These are phyloP conservation scores for Coptodon bakossiorum DNA, from an alignment of 2,113 vertebrate genomes.

Conservation along the genomic window DNA sequence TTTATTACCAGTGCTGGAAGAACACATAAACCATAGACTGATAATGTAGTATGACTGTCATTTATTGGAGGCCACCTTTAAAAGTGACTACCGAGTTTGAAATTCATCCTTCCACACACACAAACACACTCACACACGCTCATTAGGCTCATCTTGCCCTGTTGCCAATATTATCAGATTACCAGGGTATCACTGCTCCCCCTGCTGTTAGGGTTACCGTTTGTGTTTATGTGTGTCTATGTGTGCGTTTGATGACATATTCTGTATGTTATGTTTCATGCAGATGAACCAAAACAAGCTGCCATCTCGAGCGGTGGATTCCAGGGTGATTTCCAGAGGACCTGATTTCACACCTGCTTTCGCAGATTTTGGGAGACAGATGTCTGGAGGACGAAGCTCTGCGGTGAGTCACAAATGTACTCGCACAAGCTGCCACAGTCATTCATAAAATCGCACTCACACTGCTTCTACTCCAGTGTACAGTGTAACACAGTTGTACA, in stretches of 20 bases:
- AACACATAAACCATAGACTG: neutral
- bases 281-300: slow-evolving; percentile 95
- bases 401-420: slow-evolving; percentile 74
- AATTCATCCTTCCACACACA: neutral
- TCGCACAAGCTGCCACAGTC: neutral
- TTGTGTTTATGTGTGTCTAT: neutral
- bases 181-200: slow-evolving; percentile 35
- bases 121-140: neutral
- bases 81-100: neutral
- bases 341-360: slow-evolving; percentile 97
- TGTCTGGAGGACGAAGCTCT: slow-evolving; percentile 80
- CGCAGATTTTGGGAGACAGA: slow-evolving; percentile 90
- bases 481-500: neutral
- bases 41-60: neutral
- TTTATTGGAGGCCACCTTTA: slow-evolving; percentile 15
- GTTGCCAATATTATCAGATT: neutral
- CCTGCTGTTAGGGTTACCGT: slow-evolving; percentile 49
- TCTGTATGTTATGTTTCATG: neutral
- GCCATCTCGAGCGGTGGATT: slow-evolving; percentile 79
- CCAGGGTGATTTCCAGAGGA: slow-evolving; percentile 87
- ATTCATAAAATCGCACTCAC: neutral
- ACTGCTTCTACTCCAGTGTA: neutral
- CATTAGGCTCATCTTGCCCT: neutral
- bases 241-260: neutral
- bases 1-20: neutral